Conservation (phyloP, 2,888 invertebrate species). For the Athripsodes cinereus region DNA sequence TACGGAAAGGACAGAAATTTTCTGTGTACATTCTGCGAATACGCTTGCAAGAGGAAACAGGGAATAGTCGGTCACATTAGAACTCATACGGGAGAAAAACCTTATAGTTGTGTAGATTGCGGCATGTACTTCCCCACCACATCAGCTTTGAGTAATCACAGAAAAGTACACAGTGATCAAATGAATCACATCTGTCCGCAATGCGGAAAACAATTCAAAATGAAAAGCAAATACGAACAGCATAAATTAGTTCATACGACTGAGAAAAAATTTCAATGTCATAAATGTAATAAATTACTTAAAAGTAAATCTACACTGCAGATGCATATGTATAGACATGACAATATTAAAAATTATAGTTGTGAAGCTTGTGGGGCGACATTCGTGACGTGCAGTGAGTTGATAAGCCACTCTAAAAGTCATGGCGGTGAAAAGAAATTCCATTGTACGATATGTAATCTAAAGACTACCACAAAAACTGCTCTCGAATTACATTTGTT, state of each 20-base stretch:
- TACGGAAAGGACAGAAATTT: constrained; percentile 39
- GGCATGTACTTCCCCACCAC: constrained; percentile 44
- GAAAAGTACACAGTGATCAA: constrained; percentile 40
- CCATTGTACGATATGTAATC: constrained; percentile 43
- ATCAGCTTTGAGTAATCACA: constrained; percentile 43
- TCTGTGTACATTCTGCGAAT: constrained; percentile 42
- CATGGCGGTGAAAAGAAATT: constrained; percentile 36
- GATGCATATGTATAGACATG: constrained; percentile 43
- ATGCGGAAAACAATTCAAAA: constrained; percentile 49
- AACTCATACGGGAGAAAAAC: constrained; percentile 44
- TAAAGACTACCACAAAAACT: constrained; percentile 39
- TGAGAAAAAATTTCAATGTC: constrained; percentile 36
- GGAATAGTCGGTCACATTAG: constrained; percentile 43
- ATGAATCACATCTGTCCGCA: constrained; percentile 41
- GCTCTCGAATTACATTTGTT: constrained; percentile 40
- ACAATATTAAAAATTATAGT: constrained; percentile 43
- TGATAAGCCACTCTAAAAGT: constrained; percentile 42
- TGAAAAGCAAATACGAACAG: constrained; percentile 41
- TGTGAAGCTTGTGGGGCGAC: constrained; percentile 47
- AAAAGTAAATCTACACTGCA: constrained; percentile 41
- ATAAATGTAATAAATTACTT: constrained; percentile 40
- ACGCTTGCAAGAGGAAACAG: constrained; percentile 44
- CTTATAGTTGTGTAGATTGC: constrained; percentile 41
- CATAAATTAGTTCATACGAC: constrained; percentile 40
- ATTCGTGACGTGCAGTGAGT: constrained; percentile 45